Percentiles rank a stretch among this genome's conserved stretches.
These are phyloP conservation scores for Sebastes reedi DNA, from an alignment of 2,797 vertebrate species.

Conservation along the genomic window DNA sequence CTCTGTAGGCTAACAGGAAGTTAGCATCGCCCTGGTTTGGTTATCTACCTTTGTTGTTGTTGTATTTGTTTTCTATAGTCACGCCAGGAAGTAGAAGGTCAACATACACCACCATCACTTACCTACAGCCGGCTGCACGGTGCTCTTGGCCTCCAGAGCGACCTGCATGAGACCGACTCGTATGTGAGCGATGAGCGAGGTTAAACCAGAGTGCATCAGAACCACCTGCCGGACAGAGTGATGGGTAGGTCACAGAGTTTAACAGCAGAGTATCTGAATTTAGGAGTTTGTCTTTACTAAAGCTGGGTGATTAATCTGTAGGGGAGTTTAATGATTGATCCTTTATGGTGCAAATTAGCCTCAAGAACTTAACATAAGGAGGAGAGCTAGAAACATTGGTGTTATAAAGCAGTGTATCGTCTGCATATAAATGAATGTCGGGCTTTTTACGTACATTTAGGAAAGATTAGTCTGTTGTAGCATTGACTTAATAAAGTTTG, in stretches of 20 bases:
- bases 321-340: background rate
- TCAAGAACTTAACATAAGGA: background rate
- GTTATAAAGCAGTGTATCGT: background rate
- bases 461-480: background rate
- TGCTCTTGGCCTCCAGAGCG: slow-evolving; percentile 87
- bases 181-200: slow-evolving; percentile 87
- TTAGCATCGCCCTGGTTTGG: too few relatives aligned
- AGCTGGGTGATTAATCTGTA: background rate
- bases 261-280: background rate
- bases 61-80: background rate
- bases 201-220: slow-evolving; percentile 82
- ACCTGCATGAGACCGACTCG: slow-evolving; percentile 87
- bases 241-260: background rate
- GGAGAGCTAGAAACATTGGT: background rate
- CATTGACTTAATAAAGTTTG: too few relatives aligned
- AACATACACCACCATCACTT: slow-evolving; percentile 10
- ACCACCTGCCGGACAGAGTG: slow-evolving; percentile 77
- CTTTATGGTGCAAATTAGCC: too few relatives aligned
- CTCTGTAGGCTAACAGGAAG: too few relatives aligned
- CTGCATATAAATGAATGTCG: background rate
- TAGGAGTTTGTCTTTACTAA: background rate
- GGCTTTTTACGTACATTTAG: background rate
- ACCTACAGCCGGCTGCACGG: slow-evolving; percentile 83
- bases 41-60: background rate
- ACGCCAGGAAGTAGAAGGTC: too few relatives aligned